Conservation (phyloP, 2,113 vertebrate species). For the Rhinoderma darwinii region DNA sequence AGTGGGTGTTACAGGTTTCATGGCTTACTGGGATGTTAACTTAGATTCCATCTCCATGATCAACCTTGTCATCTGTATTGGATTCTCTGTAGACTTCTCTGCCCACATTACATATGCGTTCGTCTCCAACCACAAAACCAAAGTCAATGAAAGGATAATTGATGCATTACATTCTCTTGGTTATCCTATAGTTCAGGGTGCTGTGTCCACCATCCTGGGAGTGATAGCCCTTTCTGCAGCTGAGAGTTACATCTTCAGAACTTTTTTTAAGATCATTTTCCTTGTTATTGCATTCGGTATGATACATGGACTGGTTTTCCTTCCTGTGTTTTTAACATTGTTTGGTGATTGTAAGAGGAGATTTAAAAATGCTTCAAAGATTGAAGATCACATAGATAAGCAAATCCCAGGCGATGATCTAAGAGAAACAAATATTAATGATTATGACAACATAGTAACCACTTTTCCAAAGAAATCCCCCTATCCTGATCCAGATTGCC, state of each 20-base stretch:
- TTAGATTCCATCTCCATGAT: constrained; percentile 81
- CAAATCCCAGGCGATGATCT: no score
- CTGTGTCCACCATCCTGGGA: constrained; percentile 77
- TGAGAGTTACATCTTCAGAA: constrained; percentile 69
- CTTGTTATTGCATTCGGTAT: constrained; percentile 73
- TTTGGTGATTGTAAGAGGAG: constrained; percentile 53
- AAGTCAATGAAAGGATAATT: constrained; percentile 65
- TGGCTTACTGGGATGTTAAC: constrained; percentile 74
- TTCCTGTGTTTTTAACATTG: constrained; percentile 77
- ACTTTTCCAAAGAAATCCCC: no score
- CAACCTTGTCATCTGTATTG: constrained; percentile 78
- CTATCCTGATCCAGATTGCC: no score
- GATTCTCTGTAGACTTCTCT: constrained; percentile 68
- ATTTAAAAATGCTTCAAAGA: background rate
- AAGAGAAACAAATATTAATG: no score
- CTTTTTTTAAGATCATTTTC: constrained; percentile 63
- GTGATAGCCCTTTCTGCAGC: constrained; percentile 73
- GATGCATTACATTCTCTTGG: constrained; percentile 73
- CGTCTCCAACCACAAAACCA: constrained; percentile 69
- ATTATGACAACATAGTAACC: no score
- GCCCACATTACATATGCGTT: background rate
- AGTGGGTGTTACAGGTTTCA: constrained; percentile 76
- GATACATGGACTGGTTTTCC: constrained; percentile 73
- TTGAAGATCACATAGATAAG: background rate
- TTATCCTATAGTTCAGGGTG: constrained; percentile 70